Evolutionary conservation across 2,888 invertebrate genomes (phyloP).

Genomic region (Spialia ferax): DNA sequence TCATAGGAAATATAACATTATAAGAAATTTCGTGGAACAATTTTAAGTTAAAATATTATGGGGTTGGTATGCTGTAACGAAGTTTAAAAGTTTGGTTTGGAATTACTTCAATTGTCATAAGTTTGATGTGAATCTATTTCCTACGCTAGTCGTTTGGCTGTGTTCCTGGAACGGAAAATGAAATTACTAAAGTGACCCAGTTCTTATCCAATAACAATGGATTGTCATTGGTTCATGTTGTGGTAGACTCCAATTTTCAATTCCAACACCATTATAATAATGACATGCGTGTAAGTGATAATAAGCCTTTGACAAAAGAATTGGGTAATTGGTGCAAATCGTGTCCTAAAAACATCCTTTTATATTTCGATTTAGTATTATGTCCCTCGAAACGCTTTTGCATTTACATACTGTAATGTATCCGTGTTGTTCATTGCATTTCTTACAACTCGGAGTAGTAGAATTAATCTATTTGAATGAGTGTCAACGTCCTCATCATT

Average conservation of each 20-base stretch:
- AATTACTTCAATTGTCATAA: neutral
- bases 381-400: neutral
- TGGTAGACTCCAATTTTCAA: conserved; percentile 1
- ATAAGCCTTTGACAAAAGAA: no score
- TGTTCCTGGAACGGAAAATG: conserved; percentile 27
- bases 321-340: no score
- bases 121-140: conserved; percentile 15
- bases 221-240: neutral
- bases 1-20: no score
- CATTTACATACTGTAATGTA: no score
- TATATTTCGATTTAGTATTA: neutral
- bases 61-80: no score
- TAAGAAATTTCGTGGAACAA: no score
- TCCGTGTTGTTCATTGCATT: no score
- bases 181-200: conserved; percentile 28
- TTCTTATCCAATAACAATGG: conserved; percentile 20
- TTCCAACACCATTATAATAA: neutral
- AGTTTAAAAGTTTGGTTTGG: no score
- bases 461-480: conserved; percentile 50
- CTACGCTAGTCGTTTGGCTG: conserved; percentile 19
- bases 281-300: no score
- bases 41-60: no score
- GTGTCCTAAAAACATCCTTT: no score
- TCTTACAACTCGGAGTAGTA: conserved; percentile 29
- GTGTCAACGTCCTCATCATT: conserved; percentile 57